Evolutionary conservation across 2,797 vertebrate species (phyloP).

Genomic region (Artibeus jamaicensis): DNA sequence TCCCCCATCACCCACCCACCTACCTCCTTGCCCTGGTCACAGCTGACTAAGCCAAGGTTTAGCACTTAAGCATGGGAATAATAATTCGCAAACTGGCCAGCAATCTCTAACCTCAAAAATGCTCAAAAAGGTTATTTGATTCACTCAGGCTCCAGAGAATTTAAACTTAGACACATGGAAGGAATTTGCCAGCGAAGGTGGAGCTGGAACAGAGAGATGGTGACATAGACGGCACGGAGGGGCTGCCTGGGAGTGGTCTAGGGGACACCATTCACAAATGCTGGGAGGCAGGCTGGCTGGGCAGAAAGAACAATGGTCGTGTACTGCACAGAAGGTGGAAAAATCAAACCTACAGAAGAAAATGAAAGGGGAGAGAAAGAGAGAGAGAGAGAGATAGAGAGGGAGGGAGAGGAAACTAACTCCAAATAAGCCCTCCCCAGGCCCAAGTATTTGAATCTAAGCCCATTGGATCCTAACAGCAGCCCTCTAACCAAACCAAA

Average conservation of each 20-base stretch:
- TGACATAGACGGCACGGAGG: accelerated
- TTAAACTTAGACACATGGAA: background rate
- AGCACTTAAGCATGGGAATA: background rate
- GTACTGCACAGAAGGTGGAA: background rate
- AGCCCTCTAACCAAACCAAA: background rate
- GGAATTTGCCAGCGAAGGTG: background rate
- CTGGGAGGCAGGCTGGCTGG: accelerated
- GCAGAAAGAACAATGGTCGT: background rate
- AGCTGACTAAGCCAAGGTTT: background rate
- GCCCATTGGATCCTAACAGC: background rate
- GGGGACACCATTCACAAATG: background rate
- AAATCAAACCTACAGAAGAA: background rate
- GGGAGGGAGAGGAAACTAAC: background rate
- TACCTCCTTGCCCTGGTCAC: background rate
- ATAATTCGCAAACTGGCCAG: background rate
- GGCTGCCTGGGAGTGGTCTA: accelerated
- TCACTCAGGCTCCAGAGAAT: background rate
- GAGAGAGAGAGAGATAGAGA: no score
- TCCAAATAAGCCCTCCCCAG: background rate
- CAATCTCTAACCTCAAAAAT: slow-evolving; percentile 11
- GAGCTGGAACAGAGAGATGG: background rate
- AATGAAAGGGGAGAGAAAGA: background rate
- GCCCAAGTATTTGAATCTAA: background rate
- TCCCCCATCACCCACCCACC: no score
- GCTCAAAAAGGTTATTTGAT: background rate